Base-by-base conservation (phyloP, 2,888 invertebrate genomes). In the Lamellibrachia columna region DNA sequence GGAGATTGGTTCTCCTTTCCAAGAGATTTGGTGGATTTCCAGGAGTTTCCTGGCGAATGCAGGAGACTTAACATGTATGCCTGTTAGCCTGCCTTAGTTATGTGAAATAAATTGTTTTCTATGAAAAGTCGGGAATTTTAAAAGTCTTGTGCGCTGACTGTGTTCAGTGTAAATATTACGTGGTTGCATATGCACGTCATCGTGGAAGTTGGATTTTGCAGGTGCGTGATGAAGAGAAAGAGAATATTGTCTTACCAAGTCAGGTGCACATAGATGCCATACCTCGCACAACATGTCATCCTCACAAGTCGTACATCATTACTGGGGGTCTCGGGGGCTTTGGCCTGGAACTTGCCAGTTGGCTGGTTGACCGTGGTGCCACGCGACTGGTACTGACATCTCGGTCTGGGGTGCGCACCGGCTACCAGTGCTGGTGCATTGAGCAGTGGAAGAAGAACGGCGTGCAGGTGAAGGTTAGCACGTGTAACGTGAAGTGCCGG, bases 311-410 rank as follows among this genome's bases (percentile, higher is more conserved):
- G 8, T 97, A 97, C 95, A 95, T 97, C 90, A 96, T 97, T 52
- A 98, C 98, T 97, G 97, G 98, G 93, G 99, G 99, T 92, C 97
- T 99, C 91, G 99, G 99, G 94, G 99, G 99, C 6, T 99, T 99
- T 97, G 99, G 99, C 53, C 97, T 99, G 94, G 99, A 99, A 97
- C 97, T 99, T 94, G 95, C 95, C 28, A 95, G 96, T 92, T 96
- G 96, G 96, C 93, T 99, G 96, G 97, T 98, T 92, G 97, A 97
- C 92, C 98, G 99, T 93, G 99, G 99, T 28, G 99, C 99, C 52
- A 98, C 97, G 93, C 97, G 98, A 95, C 97, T 99, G 75, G 97
- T 99, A 92, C 97, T 99, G 52, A 98, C 98, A 52, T 99, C 99
- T 11, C 97, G 99, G 95, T 98, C 98, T 94, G 99, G 99, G 4